Base-by-base conservation (phyloP, 2,113 vertebrate species). In the Actenoides lindsayi region DNA sequence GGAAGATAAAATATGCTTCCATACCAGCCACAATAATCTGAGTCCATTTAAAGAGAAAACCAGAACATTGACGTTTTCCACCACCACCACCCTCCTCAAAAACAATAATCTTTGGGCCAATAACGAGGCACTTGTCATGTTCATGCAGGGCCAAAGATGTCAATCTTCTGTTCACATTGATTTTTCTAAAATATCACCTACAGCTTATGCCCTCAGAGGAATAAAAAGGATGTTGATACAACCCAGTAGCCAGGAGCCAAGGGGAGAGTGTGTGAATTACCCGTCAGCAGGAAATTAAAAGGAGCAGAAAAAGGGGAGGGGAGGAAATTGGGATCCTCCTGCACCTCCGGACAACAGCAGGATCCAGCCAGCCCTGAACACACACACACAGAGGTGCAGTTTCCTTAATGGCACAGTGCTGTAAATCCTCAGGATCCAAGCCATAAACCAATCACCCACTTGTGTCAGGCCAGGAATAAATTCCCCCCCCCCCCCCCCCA, bases 101-200 rank as follows among this genome's bases (percentile, higher is more conserved):
- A 46, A n/a, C 35, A 75, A 16, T 17, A 19, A 31, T 20, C 33
- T 71, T 57, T 30, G 35, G 17, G 41, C 18, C 69, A 62, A 21
- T 83, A 89, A 92, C 0, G 9, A 94, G 42, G 19, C 27, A 44
- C 15, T 87, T 78, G 16, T 68, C 67, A 65, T 70, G 92, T 64
- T 59, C 24, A 16, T 28, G 17, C 18, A 53, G 53, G 65, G 80
- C 46, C 68, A 39, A 89, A 91, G 59, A 35, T 87, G 53, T 23
- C 57, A 42, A 35, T 86, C 95, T 78, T 93, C 17, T 1, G 20
- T 83, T 70, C 20, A 44, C 35, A 54, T 9, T 25, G 63, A 76
- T 96, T 95, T 50, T 9, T 78, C 35, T 91, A n/a, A 89, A 94
- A 46, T 54, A 83, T 78, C 87, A 71, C 67, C 70, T 83, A 30